Percentiles rank a stretch among this genome's conserved stretches.
These are phyloP conservation scores for Prunella fulvescens DNA, from an alignment of 2,113 vertebrate species.

Conservation along the genomic window DNA sequence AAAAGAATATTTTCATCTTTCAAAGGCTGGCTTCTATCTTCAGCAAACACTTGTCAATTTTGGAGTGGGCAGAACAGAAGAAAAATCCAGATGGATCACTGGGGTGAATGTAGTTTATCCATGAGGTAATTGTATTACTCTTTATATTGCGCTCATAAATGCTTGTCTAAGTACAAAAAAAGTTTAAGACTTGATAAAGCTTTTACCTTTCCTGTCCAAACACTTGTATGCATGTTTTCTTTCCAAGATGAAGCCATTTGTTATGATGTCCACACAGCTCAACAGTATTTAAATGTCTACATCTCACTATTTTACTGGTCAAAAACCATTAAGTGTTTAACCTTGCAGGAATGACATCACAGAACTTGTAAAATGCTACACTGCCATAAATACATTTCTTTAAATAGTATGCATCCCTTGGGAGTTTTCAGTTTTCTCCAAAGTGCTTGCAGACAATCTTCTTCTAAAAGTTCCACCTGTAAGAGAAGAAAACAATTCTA, in stretches of 20 bases:
- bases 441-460: conserved; percentile 1
- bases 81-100: not conserved
- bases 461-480: conserved; percentile 55
- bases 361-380: not conserved
- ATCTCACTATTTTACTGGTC: not conserved
- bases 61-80: not conserved
- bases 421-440: conserved; percentile 34
- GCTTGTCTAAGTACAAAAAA: not conserved
- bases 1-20: not conserved
- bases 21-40: not conserved
- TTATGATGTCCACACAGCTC: not conserved
- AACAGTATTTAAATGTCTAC: not conserved
- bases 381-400: conserved; percentile 17
- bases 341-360: not conserved
- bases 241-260: not conserved
- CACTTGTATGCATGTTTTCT: not conserved
- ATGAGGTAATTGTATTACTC: not conserved
- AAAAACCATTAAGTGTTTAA: not conserved
- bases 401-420: not conserved
- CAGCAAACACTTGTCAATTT: not conserved
- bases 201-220: not conserved
- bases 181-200: not conserved
- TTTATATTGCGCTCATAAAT: not conserved
- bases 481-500: conserved; percentile 39
- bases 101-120: not conserved